Evolutionary conservation across 2,797 vertebrate genomes (phyloP).

Genomic region (Amphiprion clarkii): DNA sequence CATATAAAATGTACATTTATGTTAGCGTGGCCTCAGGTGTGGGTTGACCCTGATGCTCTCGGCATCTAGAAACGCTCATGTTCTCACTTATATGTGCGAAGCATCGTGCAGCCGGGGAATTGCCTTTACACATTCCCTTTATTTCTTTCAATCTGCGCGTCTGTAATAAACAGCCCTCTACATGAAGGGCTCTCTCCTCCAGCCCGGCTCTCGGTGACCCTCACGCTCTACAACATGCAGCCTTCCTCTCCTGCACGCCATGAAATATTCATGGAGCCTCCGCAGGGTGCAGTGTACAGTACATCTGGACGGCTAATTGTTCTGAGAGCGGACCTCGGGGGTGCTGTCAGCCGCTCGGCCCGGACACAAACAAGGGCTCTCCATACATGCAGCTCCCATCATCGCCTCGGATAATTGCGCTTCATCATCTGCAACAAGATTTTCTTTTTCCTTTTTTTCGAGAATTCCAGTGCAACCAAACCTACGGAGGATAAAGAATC

Average conservation of each 20-base stretch:
- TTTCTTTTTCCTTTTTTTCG: background rate
- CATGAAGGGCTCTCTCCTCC: constrained; percentile 24
- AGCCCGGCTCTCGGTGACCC: constrained; percentile 45
- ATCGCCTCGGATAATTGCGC: background rate
- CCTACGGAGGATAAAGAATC: background rate
- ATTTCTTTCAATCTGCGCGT: constrained; percentile 10
- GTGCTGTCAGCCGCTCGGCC: constrained; percentile 27
- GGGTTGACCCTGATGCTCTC: constrained; percentile 18
- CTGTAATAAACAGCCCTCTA: constrained; percentile 36
- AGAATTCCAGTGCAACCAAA: background rate
- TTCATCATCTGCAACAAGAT: background rate
- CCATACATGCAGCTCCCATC: background rate
- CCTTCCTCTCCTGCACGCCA: constrained; percentile 22
- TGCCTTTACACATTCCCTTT: constrained; percentile 17
- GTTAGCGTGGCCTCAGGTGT: constrained; percentile 16
- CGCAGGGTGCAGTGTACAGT: constrained; percentile 14
- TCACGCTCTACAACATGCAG: constrained; percentile 38
- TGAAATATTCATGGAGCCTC: constrained; percentile 67
- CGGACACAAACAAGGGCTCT: constrained; percentile 2
- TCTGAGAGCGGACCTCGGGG: constrained; percentile 30
- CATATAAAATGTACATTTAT: constrained; percentile 7
- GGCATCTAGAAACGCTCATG: constrained; percentile 6
- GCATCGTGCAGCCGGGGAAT: background rate
- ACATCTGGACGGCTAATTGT: constrained; percentile 57
- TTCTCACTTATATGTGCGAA: background rate